Base-by-base conservation (phyloP, 2,888 invertebrate genomes). In the Geotrupes spiniger region DNA sequence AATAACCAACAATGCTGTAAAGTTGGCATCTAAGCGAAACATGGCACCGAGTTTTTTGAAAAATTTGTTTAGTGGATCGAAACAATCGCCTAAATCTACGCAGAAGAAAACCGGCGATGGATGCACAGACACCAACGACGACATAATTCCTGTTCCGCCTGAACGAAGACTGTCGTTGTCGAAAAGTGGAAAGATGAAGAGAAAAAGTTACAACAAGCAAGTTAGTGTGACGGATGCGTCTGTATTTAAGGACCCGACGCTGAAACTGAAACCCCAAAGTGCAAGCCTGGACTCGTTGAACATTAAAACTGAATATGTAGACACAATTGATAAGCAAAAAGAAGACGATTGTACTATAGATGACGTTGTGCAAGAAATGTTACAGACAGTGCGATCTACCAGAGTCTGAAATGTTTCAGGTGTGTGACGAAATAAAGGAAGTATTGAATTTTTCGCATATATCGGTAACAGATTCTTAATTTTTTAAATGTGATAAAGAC, bases 181-280 rank as follows among this genome's bases (percentile, higher is more conserved):
- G 5, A 61, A 62, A 52, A 61, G 57, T 27, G 62, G 62, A 25
- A 53, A 57, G 37, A 59, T 61, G 59, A 58, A 57, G 42, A 51
- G 58, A 38, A 61, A 56, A 45, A 49, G 52, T 27, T 50, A 53
- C 39, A 48, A 27, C 25, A 42, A 36, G 12, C 53, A 52, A 17
- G 31, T 11, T 9, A 46, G 49, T 17, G 25, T 52, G 11, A 42
- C 41, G n/a, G 52, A 56, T 31, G 33, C 36, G 9, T 15, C 38
- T 1, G 48, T 54, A 6, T 36, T 42, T 10, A 21, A 36, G 9
- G 16, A 43, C 11, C 40, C 49, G n/a, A 26, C 33, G 10, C 16
- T 16, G 17, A 16, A 36, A 8, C 11, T 27, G 8, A 16, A 21
- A 8, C 25, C 27, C 15, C n/a, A 41, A n/a, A 25, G 3, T 10